These are phyloP conservation scores for Eurytoma adleriae DNA, from an alignment of 2,888 invertebrate genomes.

Conservation along the genomic window DNA sequence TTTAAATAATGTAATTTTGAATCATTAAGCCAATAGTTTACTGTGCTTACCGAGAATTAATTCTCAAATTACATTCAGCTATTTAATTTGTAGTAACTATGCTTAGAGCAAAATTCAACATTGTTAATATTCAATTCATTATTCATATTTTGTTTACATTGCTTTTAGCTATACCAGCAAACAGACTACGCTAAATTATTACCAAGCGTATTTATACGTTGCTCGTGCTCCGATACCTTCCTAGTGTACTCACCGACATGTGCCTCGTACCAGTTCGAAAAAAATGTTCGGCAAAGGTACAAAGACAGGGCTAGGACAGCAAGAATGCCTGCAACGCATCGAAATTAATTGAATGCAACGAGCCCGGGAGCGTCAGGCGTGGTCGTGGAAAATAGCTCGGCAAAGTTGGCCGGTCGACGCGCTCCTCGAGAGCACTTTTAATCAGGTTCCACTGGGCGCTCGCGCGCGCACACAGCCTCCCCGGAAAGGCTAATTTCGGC, in stretches of 20 bases:
- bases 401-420: slow-evolving; percentile 9
- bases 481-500: slow-evolving; percentile 3
- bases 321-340: slow-evolving; percentile 30
- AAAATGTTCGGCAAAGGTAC: neutral
- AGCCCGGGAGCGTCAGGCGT: neutral
- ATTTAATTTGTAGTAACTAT: no score
- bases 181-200: slow-evolving; percentile 16
- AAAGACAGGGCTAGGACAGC: neutral
- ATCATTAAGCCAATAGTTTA: no score
- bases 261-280: neutral
- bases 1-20: no score
- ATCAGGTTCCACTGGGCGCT: slow-evolving; percentile 17
- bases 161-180: neutral
- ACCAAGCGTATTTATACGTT: slow-evolving; percentile 21
- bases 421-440: slow-evolving; percentile 22
- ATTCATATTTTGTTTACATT: no score
- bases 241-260: neutral
- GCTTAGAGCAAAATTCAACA: no score
- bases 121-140: no score
- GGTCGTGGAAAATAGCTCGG: neutral
- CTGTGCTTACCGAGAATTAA: no score
- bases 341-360: slow-evolving; percentile 39
- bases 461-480: neutral
- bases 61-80: no score
- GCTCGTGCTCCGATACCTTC: no score